Conservation (phyloP, 2,888 invertebrate genomes). For the Plemyria rubiginata region DNA sequence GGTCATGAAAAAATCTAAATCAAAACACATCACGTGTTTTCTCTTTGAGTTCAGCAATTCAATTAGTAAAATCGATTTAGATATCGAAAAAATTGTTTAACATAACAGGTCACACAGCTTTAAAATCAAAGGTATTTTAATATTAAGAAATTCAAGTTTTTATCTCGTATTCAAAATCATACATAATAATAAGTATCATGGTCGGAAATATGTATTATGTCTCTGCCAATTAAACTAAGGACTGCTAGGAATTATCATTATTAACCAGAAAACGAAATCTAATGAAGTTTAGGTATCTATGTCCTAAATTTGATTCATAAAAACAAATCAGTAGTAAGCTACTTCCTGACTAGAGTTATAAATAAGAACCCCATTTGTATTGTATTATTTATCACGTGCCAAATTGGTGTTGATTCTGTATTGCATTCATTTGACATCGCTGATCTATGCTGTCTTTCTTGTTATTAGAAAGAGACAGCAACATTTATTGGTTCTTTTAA, state of each 20-base stretch:
- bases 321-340: background rate
- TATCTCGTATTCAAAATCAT: conserved; percentile 7
- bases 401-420: too few relatives aligned
- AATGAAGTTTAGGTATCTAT: background rate
- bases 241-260: too few relatives aligned
- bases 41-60: conserved; percentile 9
- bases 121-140: conserved; percentile 4
- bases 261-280: too few relatives aligned
- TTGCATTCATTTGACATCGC: too few relatives aligned
- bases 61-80: conserved; percentile 8
- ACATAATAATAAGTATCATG: conserved; percentile 4
- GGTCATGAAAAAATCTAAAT: too few relatives aligned
- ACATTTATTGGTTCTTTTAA: too few relatives aligned
- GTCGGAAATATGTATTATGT: background rate
- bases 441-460: too few relatives aligned
- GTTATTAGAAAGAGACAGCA: too few relatives aligned
- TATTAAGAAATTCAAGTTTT: conserved; percentile 18
- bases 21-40: conserved; percentile 10
- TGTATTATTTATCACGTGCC: too few relatives aligned
- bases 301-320: background rate
- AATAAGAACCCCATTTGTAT: too few relatives aligned
- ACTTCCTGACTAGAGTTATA: too few relatives aligned
- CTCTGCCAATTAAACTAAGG: background rate
- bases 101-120: conserved; percentile 25
- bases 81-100: conserved; percentile 17